Evolutionary conservation across 2,797 vertebrate species (phyloP).

Genomic region (Vipera latastei): DNA sequence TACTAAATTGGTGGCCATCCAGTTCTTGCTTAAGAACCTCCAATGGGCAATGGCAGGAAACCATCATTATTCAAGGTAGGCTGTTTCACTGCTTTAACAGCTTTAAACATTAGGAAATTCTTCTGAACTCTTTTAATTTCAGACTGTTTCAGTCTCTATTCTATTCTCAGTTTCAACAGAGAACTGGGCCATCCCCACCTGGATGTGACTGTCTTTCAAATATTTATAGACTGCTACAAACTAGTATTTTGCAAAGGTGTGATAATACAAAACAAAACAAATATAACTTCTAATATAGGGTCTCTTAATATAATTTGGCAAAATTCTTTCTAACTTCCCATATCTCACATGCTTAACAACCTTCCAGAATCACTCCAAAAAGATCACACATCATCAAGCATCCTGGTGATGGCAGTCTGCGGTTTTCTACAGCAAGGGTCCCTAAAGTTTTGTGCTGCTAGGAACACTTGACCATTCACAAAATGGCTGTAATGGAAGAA

Average conservation of each 20-base stretch:
- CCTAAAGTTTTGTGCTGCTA: background rate
- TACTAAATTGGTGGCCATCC: background rate
- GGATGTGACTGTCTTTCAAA: background rate
- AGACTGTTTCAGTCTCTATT: background rate
- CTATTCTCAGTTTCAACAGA: background rate
- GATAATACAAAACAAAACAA: background rate
- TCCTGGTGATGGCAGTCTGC: background rate
- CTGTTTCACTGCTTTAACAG: background rate
- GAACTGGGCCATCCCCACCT: background rate
- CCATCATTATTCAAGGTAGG: background rate
- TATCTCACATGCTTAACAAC: background rate
- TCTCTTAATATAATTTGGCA: background rate
- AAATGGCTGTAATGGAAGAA: background rate
- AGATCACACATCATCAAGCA: background rate
- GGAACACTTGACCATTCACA: background rate
- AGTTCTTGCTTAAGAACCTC: background rate
- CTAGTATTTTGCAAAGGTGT: background rate
- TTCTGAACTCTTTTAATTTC: background rate
- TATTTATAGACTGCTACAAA: background rate
- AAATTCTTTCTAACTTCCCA: background rate
- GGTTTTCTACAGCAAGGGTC: background rate
- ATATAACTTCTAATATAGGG: background rate
- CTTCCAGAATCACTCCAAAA: background rate
- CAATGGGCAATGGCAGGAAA: background rate
- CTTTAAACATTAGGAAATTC: background rate